These are phyloP conservation scores for Agrotis ipsilon DNA, from an alignment of 2,888 invertebrate genomes.

Conservation along the genomic window DNA sequence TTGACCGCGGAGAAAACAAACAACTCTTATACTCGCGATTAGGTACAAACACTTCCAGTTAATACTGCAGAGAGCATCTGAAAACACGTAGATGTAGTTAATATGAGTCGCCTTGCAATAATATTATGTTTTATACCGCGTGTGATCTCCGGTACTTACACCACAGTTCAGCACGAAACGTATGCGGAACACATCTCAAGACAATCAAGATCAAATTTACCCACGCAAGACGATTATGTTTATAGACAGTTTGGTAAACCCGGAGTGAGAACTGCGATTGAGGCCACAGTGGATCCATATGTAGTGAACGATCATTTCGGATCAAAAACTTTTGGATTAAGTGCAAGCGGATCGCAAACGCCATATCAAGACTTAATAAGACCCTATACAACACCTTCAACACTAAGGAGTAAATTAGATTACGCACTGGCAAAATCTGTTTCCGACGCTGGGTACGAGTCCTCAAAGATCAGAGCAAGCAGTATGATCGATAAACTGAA, in stretches of 20 bases:
- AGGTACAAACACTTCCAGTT: conserved; percentile 79
- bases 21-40: conserved; percentile 83
- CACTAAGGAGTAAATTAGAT: conserved; percentile 58
- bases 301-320: conserved; percentile 28
- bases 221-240: conserved; percentile 69
- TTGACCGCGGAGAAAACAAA: conserved; percentile 74
- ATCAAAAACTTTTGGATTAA: conserved; percentile 44
- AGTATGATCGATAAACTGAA: conserved; percentile 72
- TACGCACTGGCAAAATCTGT: conserved; percentile 69
- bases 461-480: conserved; percentile 69
- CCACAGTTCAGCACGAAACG: conserved; percentile 69
- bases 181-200: conserved; percentile 67
- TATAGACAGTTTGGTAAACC: conserved; percentile 72
- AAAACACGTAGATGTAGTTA: conserved; percentile 73
- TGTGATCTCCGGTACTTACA: conserved; percentile 69
- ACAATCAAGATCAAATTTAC: conserved; percentile 70
- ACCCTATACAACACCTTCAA: conserved; percentile 42
- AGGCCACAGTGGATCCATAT: conserved; percentile 33
- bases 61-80: conserved; percentile 59
- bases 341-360: neutral
- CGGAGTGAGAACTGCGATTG: conserved; percentile 57
- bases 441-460: conserved; percentile 69
- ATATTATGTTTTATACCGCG: conserved; percentile 73
- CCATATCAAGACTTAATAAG: conserved; percentile 30
- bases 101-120: conserved; percentile 73